Conservation (phyloP, 2,113 vertebrate species). For the Pelecanus crispus region DNA sequence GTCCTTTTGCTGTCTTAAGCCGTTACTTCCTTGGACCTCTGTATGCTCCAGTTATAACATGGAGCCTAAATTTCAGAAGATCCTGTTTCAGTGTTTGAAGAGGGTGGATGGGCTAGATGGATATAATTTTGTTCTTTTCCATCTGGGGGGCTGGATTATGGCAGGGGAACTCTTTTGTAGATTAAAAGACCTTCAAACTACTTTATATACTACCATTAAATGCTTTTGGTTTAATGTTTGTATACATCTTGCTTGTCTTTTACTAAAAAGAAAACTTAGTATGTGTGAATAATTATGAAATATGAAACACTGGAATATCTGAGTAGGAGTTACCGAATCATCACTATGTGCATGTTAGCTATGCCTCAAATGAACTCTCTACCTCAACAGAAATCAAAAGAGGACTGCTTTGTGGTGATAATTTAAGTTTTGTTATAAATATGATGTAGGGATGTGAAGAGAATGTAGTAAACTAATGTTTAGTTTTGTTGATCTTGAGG, state of each 20-base stretch:
- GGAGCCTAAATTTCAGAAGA: not conserved
- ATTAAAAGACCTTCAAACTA: not conserved
- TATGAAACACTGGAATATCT: not conserved
- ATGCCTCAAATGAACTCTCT: not conserved
- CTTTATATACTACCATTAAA: not conserved
- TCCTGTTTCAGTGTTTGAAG: not conserved
- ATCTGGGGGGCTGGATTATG: not conserved
- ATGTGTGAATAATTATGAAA: not conserved
- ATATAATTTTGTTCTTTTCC: not conserved
- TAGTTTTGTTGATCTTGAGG: not conserved
- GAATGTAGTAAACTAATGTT: not conserved
- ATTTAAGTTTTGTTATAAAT: not conserved
- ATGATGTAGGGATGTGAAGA: not conserved
- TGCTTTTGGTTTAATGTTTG: not conserved
- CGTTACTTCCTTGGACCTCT: not conserved
- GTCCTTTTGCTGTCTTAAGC: not conserved
- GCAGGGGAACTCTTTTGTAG: not conserved
- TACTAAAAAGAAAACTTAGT: too few species aligned
- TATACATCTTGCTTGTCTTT: not conserved
- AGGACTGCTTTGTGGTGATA: not conserved
- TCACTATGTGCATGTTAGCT: not conserved
- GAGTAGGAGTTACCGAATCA: not conserved
- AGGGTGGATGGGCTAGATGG: not conserved
- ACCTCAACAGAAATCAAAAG: not conserved
- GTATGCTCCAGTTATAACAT: not conserved